Conservation (phyloP, 92 coral and sea anemone species). For the Paramuricea clavata region DNA sequence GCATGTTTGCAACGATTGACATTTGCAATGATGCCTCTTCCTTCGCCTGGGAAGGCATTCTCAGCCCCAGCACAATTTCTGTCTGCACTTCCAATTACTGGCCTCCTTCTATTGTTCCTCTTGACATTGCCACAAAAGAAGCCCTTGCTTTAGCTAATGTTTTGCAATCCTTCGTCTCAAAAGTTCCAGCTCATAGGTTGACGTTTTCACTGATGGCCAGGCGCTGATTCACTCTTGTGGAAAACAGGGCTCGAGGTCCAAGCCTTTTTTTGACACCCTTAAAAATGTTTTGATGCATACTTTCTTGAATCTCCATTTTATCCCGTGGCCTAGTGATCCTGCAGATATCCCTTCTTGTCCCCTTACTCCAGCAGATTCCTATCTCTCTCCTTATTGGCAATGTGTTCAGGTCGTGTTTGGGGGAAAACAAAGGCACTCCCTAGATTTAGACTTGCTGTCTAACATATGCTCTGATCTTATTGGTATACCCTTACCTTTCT, state of each 20-base stretch:
- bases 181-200: neutral
- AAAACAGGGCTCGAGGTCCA: neutral
- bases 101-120: neutral
- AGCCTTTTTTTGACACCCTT: slow-evolving; percentile 2
- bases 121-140: slow-evolving; percentile 13
- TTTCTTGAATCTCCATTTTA: neutral
- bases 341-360: slow-evolving; percentile 24
- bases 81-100: too few relatives aligned
- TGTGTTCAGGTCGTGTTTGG: neutral
- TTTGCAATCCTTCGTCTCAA: neutral
- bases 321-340: neutral
- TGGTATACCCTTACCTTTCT: slow-evolving; percentile 9
- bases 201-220: neutral
- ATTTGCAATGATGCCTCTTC: slow-evolving; percentile 7
- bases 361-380: neutral
- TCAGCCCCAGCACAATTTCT: neutral
- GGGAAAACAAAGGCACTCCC: too few relatives aligned
- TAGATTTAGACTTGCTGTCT: neutral
- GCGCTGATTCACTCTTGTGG: neutral
- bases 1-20: too few relatives aligned
- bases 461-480: neutral
- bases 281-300: neutral
- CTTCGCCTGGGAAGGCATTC: neutral
- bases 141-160: slow-evolving; percentile 15
- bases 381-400: neutral